Evolutionary conservation across 2,797 vertebrate genomes (phyloP).

Genomic region (Tolypeutes matacus): DNA sequence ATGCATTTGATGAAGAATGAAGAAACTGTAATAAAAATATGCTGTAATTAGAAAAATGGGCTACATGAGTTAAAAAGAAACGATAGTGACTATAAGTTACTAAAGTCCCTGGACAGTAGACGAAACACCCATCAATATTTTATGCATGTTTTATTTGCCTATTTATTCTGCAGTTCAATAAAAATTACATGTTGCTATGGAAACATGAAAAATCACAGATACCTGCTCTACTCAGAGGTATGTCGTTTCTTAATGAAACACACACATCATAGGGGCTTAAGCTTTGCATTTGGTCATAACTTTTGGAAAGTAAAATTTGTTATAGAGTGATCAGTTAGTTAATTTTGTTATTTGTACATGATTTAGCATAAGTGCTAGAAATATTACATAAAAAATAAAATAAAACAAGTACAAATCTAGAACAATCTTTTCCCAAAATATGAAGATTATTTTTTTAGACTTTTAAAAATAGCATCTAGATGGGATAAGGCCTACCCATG

Average conservation of each 20-base stretch:
- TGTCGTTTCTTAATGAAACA: conserved; percentile 80
- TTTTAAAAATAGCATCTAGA: conserved; percentile 49
- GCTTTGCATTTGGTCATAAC: conserved; percentile 66
- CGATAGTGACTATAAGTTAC: conserved; percentile 67
- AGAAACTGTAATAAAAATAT: conserved; percentile 39
- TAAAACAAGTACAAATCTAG: conserved; percentile 13
- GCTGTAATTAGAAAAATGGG: conserved; percentile 66
- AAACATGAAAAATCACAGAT: conserved; percentile 81
- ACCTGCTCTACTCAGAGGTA: conserved; percentile 71
- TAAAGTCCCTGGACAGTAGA: conserved; percentile 60
- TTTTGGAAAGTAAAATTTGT: conserved; percentile 76
- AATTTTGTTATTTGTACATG: conserved; percentile 50
- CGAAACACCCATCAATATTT: conserved; percentile 79
- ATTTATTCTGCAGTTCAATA: conserved; percentile 83
- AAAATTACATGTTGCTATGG: conserved; percentile 84
- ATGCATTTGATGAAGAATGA: conserved; percentile 30
- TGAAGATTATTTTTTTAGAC: background rate
- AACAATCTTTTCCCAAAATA: conserved; percentile 19
- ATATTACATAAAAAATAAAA: background rate
- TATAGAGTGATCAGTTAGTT: conserved; percentile 43
- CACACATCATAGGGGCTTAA: conserved; percentile 81
- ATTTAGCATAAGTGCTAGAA: conserved; percentile 27
- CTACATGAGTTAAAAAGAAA: conserved; percentile 59
- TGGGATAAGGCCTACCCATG: conserved; percentile 14
- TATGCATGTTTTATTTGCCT: conserved; percentile 85